Evolutionary conservation across 2,888 invertebrate genomes (phyloP).

Genomic region (Caenorhabditis sp.): DNA sequence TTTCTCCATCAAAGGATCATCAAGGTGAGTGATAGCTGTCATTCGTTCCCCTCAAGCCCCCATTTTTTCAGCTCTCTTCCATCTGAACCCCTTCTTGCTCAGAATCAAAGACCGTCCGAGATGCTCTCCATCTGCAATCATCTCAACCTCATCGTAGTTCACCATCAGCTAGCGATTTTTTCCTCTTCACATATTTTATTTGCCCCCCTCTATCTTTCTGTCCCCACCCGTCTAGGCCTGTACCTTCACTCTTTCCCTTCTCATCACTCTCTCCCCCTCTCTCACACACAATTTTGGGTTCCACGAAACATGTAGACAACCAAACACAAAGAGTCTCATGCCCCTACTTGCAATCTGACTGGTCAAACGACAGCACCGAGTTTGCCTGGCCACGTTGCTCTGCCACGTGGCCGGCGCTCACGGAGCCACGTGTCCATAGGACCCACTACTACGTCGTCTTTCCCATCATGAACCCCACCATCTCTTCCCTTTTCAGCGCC

Average conservation of each 20-base stretch:
- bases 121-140: slow-evolving; percentile 5
- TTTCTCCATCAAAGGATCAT: not conserved
- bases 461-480: slow-evolving; percentile 36
- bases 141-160: slow-evolving; percentile 17
- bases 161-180: slow-evolving; percentile 48
- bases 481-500: slow-evolving; percentile 31
- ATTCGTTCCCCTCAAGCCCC: not conserved
- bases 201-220: not conserved
- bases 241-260: slow-evolving; percentile 16
- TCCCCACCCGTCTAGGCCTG: slow-evolving; percentile 22
- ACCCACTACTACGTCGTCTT: slow-evolving; percentile 55
- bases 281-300: too few species aligned
- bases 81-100: not conserved
- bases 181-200: slow-evolving; percentile 40
- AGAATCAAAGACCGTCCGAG: too few species aligned
- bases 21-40: not conserved
- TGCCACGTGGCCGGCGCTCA: slow-evolving; percentile 2
- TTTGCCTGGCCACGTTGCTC: not conserved
- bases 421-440: slow-evolving; percentile 50
- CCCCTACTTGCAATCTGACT: slow-evolving; percentile 53
- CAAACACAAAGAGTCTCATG: slow-evolving; percentile 56
- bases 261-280: slow-evolving; percentile 21
- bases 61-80: not conserved
- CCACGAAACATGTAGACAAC: slow-evolving; percentile 57
- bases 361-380: slow-evolving; percentile 47